Evolutionary conservation across 2,888 invertebrate genomes (phyloP), one percentile per base, ranked within the genome.

Genomic region (Caprella mutica): DNA sequence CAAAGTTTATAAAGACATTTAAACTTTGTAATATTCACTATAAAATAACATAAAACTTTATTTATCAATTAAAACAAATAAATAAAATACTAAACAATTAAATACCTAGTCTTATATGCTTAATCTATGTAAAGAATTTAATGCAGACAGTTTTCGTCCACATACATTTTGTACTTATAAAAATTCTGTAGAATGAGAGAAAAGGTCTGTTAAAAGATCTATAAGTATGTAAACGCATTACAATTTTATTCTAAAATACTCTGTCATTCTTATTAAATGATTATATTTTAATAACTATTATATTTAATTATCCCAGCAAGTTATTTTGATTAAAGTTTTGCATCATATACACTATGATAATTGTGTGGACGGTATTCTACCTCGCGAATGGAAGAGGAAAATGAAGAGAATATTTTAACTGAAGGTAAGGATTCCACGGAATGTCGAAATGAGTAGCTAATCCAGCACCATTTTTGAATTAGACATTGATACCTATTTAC

Each of bases 11-110:
- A 39, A 14, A 52, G 23, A 39, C n/a, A 39, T 23, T 26, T 24
- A 52, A 24, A 39, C 26, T 38, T 23, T 38, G 23, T 23, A 24
- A 52, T 39, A 52, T 23, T 23, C 26, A 52, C 19, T 26, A 52
- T 39, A 52, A 24, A 52, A 24, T 38, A 24, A 52, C 26, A 52
- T 52, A 52, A 21, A 52, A 38, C 35, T 52, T 38, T 52, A 52
- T 52, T 38, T 38, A 52, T 52, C 35, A 24, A 39, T 52, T 38
- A 21, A 52, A 21, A 52, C 38, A 52, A 21, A 52, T 19, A 35
- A 38, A 52, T 52, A 52, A 21, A 52, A 38, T 38, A 21, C 35
- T 52, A 52, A 38, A 52, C 38, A 52, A 38, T 38, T 38, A 52
- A 38, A 35, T 38, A 52, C 19, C 23, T 19, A 52, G 6, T 38